Percentiles rank a stretch among this genome's conserved stretches.
These are phyloP conservation scores for Rhodophaea formosa DNA, from an alignment of 2,888 invertebrate genomes.

Conservation along the genomic window DNA sequence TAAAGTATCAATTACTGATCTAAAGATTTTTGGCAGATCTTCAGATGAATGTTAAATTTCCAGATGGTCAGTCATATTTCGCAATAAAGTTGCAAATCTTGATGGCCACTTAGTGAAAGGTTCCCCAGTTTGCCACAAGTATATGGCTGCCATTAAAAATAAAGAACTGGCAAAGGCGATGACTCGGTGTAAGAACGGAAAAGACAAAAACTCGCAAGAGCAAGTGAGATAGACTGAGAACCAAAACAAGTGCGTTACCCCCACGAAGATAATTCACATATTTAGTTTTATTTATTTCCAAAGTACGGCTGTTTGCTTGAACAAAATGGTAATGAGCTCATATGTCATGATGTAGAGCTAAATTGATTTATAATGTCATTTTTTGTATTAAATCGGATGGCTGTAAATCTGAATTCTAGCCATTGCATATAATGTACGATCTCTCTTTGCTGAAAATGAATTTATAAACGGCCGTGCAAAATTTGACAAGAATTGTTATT, in stretches of 20 bases:
- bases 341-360: not conserved
- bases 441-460: not conserved
- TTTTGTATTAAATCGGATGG: not conserved
- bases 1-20: not conserved
- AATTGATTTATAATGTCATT: not conserved
- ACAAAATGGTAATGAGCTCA: constrained; percentile 22
- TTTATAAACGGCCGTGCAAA: constrained; percentile 30
- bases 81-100: constrained; percentile 30
- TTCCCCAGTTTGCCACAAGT: constrained; percentile 55
- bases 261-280: constrained; percentile 69
- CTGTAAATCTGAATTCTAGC: not conserved
- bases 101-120: constrained; percentile 59
- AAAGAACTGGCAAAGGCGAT: constrained; percentile 67
- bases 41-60: not conserved
- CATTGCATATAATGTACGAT: not conserved
- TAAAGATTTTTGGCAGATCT: not conserved
- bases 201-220: constrained; percentile 49
- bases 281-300: constrained; percentile 65
- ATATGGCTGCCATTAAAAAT: constrained; percentile 61
- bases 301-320: constrained; percentile 41
- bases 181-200: constrained; percentile 66
- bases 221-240: constrained; percentile 58
- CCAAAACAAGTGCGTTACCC: constrained; percentile 78
- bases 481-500: constrained; percentile 52
- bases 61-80: constrained; percentile 22